Conservation (phyloP, 2,888 invertebrate species). For the Chrysina gloriosa region DNA sequence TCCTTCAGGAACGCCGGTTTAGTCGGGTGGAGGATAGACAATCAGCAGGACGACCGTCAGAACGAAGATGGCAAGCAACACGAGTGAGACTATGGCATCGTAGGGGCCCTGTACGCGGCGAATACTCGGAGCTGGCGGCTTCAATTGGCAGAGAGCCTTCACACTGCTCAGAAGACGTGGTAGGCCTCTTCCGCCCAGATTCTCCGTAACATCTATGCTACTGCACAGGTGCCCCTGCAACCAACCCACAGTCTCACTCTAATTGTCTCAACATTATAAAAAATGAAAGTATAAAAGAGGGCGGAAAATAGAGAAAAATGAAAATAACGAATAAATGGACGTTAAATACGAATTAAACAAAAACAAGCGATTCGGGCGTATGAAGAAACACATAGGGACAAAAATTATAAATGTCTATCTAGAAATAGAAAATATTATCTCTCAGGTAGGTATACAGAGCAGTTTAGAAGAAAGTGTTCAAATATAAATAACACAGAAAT, state of each 20-base stretch:
- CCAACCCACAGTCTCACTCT: constrained; percentile 66
- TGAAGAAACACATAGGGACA: too few species aligned
- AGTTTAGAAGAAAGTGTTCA: too few species aligned
- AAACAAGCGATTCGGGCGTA: too few species aligned
- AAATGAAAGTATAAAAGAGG: constrained; percentile 17
- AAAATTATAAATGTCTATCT: too few species aligned
- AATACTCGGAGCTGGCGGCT: constrained; percentile 50
- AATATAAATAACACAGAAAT: too few species aligned
- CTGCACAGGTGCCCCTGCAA: constrained; percentile 72
- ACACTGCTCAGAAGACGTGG: constrained; percentile 62
- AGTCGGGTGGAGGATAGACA: constrained; percentile 66
- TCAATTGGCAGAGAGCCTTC: constrained; percentile 57
- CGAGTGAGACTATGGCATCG: constrained; percentile 69
- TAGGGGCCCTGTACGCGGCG: constrained; percentile 51
- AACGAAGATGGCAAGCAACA: constrained; percentile 64
- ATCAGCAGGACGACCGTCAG: constrained; percentile 65
- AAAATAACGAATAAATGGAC: constrained; percentile 1
- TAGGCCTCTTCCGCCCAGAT: constrained; percentile 62
- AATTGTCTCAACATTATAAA: constrained; percentile 40
- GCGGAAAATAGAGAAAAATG: constrained; percentile 2
- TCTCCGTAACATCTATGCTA: constrained; percentile 69
- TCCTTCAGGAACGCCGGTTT: constrained; percentile 45
- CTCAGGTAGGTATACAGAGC: too few species aligned
- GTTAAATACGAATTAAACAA: constrained; percentile 11
- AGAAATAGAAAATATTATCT: too few species aligned